Percentiles rank a stretch among this genome's conserved stretches.
Conservation (phyloP, 2,888 invertebrate species). For the Galerucella calmariensis region DNA sequence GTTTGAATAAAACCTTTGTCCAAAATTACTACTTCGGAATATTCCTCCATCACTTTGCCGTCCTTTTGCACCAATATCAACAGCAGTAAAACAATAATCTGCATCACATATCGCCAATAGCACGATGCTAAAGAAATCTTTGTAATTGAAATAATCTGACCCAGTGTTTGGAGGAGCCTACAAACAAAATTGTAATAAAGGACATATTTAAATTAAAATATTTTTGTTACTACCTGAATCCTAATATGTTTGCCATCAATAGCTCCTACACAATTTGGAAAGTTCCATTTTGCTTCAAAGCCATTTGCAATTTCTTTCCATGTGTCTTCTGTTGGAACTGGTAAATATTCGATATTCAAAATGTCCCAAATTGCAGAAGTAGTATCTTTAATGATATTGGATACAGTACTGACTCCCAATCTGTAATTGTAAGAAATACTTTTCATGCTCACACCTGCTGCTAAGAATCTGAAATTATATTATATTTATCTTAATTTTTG, state of each 20-base stretch:
- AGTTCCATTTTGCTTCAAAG: slow-evolving; percentile 36
- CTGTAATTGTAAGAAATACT: slow-evolving; percentile 23
- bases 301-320: slow-evolving; percentile 40
- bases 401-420: slow-evolving; percentile 23
- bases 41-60: slow-evolving; percentile 38
- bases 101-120: slow-evolving; percentile 34
- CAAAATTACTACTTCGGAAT: slow-evolving; percentile 37
- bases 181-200: slow-evolving; percentile 11
- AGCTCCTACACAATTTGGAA: slow-evolving; percentile 43
- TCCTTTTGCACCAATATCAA: slow-evolving; percentile 42
- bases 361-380: slow-evolving; percentile 30
- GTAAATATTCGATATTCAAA: slow-evolving; percentile 35
- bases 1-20: slow-evolving; percentile 22
- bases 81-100: slow-evolving; percentile 35
- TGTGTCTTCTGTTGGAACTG: slow-evolving; percentile 30
- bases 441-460: slow-evolving; percentile 16
- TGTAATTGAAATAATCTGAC: slow-evolving; percentile 27
- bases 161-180: slow-evolving; percentile 40
- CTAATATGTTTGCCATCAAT: slow-evolving; percentile 44
- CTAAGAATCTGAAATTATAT: slow-evolving; percentile 23
- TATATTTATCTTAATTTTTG: slow-evolving; percentile 5
- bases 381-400: slow-evolving; percentile 42
- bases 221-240: slow-evolving; percentile 26
- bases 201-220: neutral
- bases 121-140: slow-evolving; percentile 35